phyloP scores from a whole-genome alignment of 2,797 vertebrate species.

The Erethizon dorsatum region DNA sequence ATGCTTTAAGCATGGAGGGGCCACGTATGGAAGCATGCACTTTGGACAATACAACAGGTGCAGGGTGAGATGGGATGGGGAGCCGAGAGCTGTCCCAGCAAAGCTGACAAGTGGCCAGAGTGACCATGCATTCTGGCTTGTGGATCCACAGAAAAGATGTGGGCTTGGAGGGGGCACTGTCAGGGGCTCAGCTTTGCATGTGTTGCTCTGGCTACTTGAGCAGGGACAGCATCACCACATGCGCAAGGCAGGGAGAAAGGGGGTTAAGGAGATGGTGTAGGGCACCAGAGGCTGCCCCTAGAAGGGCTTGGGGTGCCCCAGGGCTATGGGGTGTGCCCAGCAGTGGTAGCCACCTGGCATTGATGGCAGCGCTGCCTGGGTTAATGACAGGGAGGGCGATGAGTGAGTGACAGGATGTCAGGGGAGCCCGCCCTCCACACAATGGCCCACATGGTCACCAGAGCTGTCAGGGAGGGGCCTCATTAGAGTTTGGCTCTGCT shows the following conservation, averaged over 20 bases:
- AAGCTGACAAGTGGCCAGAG: neutral
- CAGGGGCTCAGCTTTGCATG: neutral
- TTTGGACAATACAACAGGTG: neutral
- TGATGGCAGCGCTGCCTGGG: slow-evolving; percentile 19
- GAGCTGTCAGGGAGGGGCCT: slow-evolving; percentile 53
- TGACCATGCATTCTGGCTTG: neutral
- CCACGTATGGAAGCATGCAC: neutral
- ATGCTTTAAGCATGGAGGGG: neutral
- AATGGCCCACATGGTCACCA: slow-evolving; percentile 72
- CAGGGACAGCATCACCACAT: rapidly evolving
- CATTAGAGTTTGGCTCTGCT: slow-evolving; percentile 58
- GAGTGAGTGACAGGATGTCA: slow-evolving; percentile 72
- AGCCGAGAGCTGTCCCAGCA: neutral
- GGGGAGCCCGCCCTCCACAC: slow-evolving; percentile 68
- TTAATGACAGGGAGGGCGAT: slow-evolving; percentile 65
- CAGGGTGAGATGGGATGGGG: neutral
- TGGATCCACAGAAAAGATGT: neutral
- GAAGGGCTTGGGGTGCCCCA: neutral
- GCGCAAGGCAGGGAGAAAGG: neutral
- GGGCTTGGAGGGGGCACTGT: neutral
- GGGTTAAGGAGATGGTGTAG: neutral
- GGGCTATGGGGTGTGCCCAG: neutral
- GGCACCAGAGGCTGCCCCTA: neutral
- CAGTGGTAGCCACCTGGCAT: slow-evolving; percentile 40
- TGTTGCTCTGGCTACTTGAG: neutral